Conservation (phyloP, 2,888 invertebrate species). For the Neelides folsomi region DNA sequence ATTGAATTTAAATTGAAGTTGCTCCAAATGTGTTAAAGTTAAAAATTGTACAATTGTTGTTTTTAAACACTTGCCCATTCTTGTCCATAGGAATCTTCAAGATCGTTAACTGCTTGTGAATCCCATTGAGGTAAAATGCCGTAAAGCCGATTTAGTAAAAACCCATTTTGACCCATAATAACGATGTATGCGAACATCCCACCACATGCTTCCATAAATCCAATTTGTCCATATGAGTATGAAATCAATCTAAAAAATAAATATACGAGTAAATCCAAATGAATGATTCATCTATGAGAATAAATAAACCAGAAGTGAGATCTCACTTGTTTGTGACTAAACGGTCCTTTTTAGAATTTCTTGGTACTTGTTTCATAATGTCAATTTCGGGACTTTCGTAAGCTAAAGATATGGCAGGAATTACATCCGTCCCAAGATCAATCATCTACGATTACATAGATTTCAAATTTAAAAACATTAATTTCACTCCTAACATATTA, state of each 20-base stretch:
- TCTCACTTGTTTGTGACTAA: constrained; percentile 7
- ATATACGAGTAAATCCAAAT: too few relatives aligned
- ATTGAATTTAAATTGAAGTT: too few relatives aligned
- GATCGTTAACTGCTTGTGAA: constrained; percentile 92
- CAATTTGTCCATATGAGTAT: constrained; percentile 98
- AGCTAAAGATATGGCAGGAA: constrained; percentile 8
- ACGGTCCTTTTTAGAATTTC: constrained; percentile 10
- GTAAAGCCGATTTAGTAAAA: constrained; percentile 72
- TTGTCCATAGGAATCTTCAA: constrained; percentile 95
- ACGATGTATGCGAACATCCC: constrained; percentile 99
- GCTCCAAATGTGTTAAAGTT: too few relatives aligned
- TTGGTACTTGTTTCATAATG: constrained; percentile 16
- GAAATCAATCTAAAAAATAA: constrained; percentile 67
- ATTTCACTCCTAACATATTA: too few relatives aligned
- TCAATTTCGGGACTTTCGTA: constrained; percentile 12
- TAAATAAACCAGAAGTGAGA: too few relatives aligned
- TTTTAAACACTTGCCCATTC: constrained; percentile 99
- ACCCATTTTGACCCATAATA: constrained; percentile 99
- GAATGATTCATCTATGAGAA: too few relatives aligned
- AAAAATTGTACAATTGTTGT: too few relatives aligned
- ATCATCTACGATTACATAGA: too few relatives aligned
- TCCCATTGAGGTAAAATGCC: constrained; percentile 97
- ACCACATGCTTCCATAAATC: constrained; percentile 98
- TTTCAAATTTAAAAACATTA: too few relatives aligned
- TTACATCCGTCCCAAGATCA: constrained; percentile 41